Conservation (phyloP, 2,113 vertebrate genomes). For the Mugil cephalus region DNA sequence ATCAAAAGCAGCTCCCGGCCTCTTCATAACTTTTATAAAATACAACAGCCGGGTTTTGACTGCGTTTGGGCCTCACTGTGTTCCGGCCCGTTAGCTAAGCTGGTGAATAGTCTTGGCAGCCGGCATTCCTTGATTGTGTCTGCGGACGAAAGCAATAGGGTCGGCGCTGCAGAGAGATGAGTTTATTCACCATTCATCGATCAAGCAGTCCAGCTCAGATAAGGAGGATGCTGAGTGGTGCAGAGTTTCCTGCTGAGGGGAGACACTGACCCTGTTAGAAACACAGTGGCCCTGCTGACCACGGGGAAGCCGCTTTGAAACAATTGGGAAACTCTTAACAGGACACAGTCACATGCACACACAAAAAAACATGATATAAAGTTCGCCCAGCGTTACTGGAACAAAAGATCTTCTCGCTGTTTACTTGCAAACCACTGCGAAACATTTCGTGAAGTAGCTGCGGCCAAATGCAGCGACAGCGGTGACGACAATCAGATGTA, state of each 20-base stretch:
- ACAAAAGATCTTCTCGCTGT: not conserved
- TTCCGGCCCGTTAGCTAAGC: constrained; percentile 49
- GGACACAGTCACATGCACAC: too few species aligned
- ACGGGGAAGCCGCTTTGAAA: not conserved
- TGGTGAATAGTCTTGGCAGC: constrained; percentile 62
- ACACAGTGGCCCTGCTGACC: constrained; percentile 32
- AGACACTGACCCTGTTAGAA: constrained; percentile 60
- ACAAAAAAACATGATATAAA: constrained; percentile 10
- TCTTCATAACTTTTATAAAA: not conserved
- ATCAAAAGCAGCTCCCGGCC: constrained; percentile 4
- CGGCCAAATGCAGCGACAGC: not conserved
- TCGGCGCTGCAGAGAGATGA: constrained; percentile 69
- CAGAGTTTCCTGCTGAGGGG: constrained; percentile 46
- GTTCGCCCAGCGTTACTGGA: not conserved
- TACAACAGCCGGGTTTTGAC: not conserved
- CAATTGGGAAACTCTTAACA: too few species aligned
- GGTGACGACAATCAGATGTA: not conserved
- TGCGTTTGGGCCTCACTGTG: not conserved
- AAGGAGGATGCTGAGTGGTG: constrained; percentile 66
- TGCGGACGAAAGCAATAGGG: constrained; percentile 63
- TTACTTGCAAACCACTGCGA: not conserved
- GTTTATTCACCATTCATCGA: constrained; percentile 79
- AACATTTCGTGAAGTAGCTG: constrained; percentile 10
- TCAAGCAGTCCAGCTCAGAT: constrained; percentile 69
- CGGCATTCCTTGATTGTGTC: constrained; percentile 65